These are phyloP conservation scores for Philereme vetulata DNA, from an alignment of 2,888 invertebrate species.

Conservation along the genomic window DNA sequence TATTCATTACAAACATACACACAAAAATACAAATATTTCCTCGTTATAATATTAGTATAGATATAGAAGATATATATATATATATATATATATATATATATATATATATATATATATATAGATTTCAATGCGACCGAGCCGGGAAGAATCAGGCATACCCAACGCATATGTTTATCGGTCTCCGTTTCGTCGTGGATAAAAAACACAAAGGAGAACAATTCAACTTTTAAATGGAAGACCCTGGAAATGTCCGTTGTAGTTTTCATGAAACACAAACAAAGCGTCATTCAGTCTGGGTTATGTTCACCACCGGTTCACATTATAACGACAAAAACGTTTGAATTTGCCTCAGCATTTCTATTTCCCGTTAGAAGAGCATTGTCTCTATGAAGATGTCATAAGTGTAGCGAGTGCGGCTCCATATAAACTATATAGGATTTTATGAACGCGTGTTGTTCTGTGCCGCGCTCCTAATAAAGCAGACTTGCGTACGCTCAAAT, in stretches of 20 bases:
- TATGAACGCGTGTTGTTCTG: constrained; percentile 55
- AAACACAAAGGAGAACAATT: too few relatives aligned
- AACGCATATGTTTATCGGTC: too few relatives aligned
- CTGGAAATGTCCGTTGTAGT: neutral
- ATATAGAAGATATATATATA: too few relatives aligned
- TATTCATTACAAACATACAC: too few relatives aligned
- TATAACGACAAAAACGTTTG: constrained; percentile 1
- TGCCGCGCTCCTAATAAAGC: constrained; percentile 64
- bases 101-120: too few relatives aligned
- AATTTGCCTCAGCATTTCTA: constrained; percentile 9
- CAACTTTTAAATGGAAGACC: too few relatives aligned
- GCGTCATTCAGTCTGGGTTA: neutral
- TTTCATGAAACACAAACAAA: constrained; percentile 1
- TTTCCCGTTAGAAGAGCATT: constrained; percentile 12
- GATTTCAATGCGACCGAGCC: too few relatives aligned
- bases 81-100: too few relatives aligned
- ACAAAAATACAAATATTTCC: too few relatives aligned
- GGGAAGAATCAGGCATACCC: too few relatives aligned
- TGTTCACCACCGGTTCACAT: neutral
- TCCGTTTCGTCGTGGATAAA: too few relatives aligned
- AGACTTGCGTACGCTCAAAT: constrained; percentile 67
- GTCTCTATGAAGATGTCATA: constrained; percentile 43
- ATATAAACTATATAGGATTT: constrained; percentile 52
- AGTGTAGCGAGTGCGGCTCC: constrained; percentile 48
- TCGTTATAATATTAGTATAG: too few relatives aligned